These are phyloP conservation scores for Platichthys stellatus DNA, from an alignment of 2,113 vertebrate species.

Conservation along the genomic window DNA sequence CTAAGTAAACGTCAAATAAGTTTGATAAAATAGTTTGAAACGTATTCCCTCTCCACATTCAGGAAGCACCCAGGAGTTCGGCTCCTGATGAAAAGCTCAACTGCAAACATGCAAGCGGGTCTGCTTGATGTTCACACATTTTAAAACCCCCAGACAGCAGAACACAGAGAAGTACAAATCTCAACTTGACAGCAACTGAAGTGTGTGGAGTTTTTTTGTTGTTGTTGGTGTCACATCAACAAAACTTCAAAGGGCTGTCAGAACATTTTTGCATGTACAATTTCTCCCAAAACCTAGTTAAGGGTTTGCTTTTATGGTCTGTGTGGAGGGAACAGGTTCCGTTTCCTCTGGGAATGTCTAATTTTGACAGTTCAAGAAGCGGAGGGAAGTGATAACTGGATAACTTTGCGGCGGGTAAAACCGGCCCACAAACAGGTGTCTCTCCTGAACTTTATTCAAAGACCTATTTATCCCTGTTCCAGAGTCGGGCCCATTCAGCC, in stretches of 20 bases:
- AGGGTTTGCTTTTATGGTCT: slow-evolving; percentile 28
- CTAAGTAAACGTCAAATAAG: no score
- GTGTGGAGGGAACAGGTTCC: not conserved
- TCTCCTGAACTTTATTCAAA: slow-evolving; percentile 36
- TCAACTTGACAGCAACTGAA: slow-evolving; percentile 31
- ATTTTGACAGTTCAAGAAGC: not conserved
- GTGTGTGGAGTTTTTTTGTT: slow-evolving; percentile 19
- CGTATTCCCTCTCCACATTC: not conserved
- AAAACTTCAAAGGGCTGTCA: slow-evolving; percentile 53
- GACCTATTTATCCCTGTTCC: slow-evolving; percentile 53
- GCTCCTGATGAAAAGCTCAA: slow-evolving; percentile 26
- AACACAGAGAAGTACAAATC: slow-evolving; percentile 38
- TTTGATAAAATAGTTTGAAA: not conserved
- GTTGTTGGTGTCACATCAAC: slow-evolving; percentile 32
- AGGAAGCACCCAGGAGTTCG: not conserved
- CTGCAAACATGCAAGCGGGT: slow-evolving; percentile 2
- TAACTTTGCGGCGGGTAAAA: slow-evolving; percentile 5
- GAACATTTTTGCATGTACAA: slow-evolving; percentile 23
- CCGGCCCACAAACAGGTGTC: slow-evolving; percentile 7
- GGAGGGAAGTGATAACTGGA: no score
- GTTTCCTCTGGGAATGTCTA: slow-evolving; percentile 16
- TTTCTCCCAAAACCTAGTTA: slow-evolving; percentile 27
- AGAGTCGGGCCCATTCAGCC: slow-evolving; percentile 52
- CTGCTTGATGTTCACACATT: slow-evolving; percentile 46
- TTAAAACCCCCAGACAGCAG: slow-evolving; percentile 45